These are phyloP conservation scores for Recurvirostra avosetta DNA, from an alignment of 2,113 vertebrate species.

Conservation along the genomic window DNA sequence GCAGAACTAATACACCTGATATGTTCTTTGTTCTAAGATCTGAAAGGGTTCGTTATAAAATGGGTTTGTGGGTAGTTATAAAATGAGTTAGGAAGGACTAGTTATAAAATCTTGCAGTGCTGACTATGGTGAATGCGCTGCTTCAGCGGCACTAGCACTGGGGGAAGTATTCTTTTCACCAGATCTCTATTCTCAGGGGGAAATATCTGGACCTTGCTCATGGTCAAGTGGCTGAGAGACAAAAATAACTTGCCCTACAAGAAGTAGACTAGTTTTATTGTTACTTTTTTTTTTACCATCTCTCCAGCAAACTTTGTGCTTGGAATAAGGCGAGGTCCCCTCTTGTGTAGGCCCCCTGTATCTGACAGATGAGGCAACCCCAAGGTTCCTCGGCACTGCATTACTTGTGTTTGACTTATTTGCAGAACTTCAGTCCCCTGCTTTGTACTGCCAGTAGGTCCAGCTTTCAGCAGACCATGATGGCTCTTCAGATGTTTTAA, in stretches of 20 bases:
- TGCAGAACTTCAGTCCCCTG: not conserved
- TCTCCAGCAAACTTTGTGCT: not conserved
- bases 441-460: not conserved
- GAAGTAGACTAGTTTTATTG: not conserved
- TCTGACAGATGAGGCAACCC: not conserved
- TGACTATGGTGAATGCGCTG: not conserved
- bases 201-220: not conserved
- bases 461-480: not conserved
- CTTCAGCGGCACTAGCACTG: not conserved
- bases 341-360: not conserved
- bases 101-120: not conserved
- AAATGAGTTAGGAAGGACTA: not conserved
- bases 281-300: not conserved
- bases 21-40: not conserved
- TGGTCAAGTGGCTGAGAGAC: not conserved
- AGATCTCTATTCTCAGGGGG: not conserved
- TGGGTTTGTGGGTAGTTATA: not conserved
- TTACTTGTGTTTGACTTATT: not conserved
- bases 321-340: not conserved
- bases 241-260: not conserved
- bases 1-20: not conserved
- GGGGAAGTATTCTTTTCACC: not conserved
- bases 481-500: constrained; percentile 47
- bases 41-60: not conserved
- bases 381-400: not conserved